Base-by-base conservation (phyloP, 2,113 vertebrate species). In the Vulpes ferrilata region DNA sequence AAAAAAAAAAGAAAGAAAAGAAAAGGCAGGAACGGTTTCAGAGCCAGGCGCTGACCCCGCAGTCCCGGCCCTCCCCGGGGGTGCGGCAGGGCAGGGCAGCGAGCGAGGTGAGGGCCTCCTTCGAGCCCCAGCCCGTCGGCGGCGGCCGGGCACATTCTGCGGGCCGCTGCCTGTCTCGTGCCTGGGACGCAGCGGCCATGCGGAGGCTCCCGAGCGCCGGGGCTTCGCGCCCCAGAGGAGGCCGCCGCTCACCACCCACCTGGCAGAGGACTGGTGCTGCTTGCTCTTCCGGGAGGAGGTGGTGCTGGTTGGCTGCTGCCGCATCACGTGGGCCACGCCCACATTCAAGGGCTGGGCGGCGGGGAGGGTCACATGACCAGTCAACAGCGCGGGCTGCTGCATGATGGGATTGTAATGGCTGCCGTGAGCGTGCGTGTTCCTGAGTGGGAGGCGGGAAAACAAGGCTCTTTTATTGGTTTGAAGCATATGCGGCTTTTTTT, bases 331-430 rank as follows among this genome's bases (percentile, higher is more conserved):
- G 86, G 99, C 99, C 51, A 99, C 99, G 0, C 99, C 99, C 98
- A 99, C 99, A 65, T 99, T 99, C 97, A 99, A 99, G 11, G 99
- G 99, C 98, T 99, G 99, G 93, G 99, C 99, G 19, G 99, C 99
- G 11, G 99, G 99, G 86, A 99, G 99, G 9, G 99, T 98, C 98
- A 99, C 99, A 0, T 99, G 99, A 98, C 99, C 99, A 0, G 99
- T 99, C 96, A 99, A 97, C 95, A 99, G 99, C 11, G 99, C 98
- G 1, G 99, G 99, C 99, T 99, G 99, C 98, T 99, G 99, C 99
- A 99, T 99, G 99, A 99, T 99, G 99, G 99, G 99, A 98, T 99
- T 99, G 87, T 99, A 99, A 98, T 99, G 99, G 99, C 99, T 99
- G 98, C 99, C 99, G 0, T 99, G 99, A 93, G 99, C 98, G 20